phyloP scores from a whole-genome alignment of 2,113 vertebrate genomes.

The Stegastes partitus region DNA sequence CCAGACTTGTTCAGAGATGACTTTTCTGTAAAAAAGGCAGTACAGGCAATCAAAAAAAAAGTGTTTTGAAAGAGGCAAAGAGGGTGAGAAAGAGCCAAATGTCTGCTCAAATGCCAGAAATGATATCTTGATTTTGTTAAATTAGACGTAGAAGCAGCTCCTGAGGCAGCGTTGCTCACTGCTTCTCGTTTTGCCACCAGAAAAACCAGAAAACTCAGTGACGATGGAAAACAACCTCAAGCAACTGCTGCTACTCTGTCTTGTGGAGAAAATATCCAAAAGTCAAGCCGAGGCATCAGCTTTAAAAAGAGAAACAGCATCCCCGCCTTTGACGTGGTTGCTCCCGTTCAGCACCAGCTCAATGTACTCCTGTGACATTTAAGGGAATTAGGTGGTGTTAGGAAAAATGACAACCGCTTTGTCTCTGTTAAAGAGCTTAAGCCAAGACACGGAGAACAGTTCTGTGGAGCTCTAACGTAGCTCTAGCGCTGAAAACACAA shows the following conservation, averaged over 20 bases:
- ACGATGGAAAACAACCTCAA: background rate
- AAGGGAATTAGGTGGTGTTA: constrained; percentile 67
- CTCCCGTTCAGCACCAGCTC: constrained; percentile 22
- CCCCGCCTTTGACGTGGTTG: constrained; percentile 6
- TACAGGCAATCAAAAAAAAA: background rate
- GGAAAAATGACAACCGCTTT: constrained; percentile 71
- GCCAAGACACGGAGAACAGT: constrained; percentile 36
- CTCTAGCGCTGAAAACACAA: constrained; percentile 20
- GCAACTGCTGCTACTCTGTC: constrained; percentile 2
- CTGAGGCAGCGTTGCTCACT: background rate
- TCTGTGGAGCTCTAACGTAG: constrained; percentile 25
- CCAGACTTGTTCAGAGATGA: constrained; percentile 58
- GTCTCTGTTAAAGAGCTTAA: constrained; percentile 72
- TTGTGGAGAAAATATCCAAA: background rate
- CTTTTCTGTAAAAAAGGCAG: constrained; percentile 33
- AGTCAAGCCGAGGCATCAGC: background rate
- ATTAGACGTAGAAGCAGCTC: background rate
- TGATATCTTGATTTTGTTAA: constrained; percentile 4
- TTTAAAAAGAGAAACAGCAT: constrained; percentile 12
- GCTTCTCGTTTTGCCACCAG: constrained; percentile 1
- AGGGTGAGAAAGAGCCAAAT: background rate
- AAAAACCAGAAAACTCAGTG: background rate
- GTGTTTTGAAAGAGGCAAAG: background rate
- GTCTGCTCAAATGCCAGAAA: constrained; percentile 10
- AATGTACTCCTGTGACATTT: constrained; percentile 70